Evolutionary conservation across 2,797 vertebrate species (phyloP).

Genomic region (Danio jaintianensis): DNA sequence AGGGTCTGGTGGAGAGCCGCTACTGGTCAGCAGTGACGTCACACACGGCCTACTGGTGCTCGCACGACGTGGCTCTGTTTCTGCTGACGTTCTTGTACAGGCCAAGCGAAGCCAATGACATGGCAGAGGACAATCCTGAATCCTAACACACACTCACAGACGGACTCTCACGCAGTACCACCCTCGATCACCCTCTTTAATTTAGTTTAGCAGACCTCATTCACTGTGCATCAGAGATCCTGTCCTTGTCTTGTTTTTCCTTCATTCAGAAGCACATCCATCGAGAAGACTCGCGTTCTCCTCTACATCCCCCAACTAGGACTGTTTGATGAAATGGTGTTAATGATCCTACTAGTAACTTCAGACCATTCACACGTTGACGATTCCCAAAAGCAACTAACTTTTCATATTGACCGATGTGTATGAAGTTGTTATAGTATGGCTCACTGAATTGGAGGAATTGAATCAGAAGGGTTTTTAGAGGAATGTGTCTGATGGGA

Average conservation of each 20-base stretch:
- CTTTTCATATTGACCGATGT: neutral
- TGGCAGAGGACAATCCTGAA: conserved; percentile 66
- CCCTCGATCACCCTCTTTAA: conserved; percentile 6
- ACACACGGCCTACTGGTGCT: conserved; percentile 97
- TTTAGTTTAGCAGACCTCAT: conserved; percentile 45
- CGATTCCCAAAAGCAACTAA: conserved; percentile 1
- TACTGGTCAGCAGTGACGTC: conserved; percentile 97
- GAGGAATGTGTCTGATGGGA: neutral
- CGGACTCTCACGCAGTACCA: conserved; percentile 29
- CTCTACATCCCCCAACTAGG: neutral
- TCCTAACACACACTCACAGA: conserved; percentile 53
- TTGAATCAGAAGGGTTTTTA: neutral
- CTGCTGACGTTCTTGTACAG: conserved; percentile 94
- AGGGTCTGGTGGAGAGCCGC: conserved; percentile 94
- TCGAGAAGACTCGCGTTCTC: neutral
- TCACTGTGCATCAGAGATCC: conserved; percentile 57
- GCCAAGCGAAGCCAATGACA: conserved; percentile 74
- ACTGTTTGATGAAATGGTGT: neutral
- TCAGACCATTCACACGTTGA: neutral
- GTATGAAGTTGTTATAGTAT: neutral
- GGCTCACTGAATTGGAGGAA: neutral
- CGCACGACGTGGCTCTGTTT: conserved; percentile 94
- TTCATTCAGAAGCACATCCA: conserved; percentile 19
- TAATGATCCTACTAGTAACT: neutral
- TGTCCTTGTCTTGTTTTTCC: conserved; percentile 40